These are phyloP conservation scores for Proisotoma minuta DNA, from an alignment of 2,888 invertebrate species.

Conservation along the genomic window DNA sequence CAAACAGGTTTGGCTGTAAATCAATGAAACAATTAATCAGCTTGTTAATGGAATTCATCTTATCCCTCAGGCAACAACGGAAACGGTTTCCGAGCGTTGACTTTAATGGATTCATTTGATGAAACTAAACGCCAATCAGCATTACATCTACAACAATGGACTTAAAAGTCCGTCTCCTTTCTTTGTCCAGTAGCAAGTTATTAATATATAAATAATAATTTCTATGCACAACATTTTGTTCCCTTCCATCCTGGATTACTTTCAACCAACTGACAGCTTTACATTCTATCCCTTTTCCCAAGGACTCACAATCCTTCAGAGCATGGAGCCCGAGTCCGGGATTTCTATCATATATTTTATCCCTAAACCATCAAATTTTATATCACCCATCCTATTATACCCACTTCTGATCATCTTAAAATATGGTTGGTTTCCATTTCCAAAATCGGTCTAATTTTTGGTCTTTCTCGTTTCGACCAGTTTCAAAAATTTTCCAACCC, in stretches of 20 bases:
- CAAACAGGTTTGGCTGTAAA: neutral
- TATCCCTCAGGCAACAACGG: slow-evolving; percentile 2
- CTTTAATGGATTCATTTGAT: neutral
- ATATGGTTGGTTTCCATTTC: too few relatives aligned
- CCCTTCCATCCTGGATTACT: neutral
- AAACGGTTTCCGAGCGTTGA: too few relatives aligned
- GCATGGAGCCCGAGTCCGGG: too few relatives aligned
- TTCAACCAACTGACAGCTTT: neutral
- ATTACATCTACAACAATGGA: neutral
- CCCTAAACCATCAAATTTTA: too few relatives aligned
- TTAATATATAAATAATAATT: too few relatives aligned
- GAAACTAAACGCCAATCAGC: neutral
- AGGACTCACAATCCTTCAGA: neutral
- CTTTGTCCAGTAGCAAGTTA: slow-evolving; percentile 3
- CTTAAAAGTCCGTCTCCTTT: neutral
- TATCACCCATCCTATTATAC: too few relatives aligned
- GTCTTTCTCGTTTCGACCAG: too few relatives aligned
- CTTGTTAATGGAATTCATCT: neutral
- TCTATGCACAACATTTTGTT: too few relatives aligned
- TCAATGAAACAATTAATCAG: slow-evolving; percentile 1
- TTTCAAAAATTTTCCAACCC: too few relatives aligned
- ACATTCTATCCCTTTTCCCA: neutral
- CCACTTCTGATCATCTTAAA: too few relatives aligned
- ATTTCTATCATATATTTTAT: too few relatives aligned
- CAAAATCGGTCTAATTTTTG: too few relatives aligned